Conservation (phyloP, 2,113 vertebrate genomes). For the Uropsilus gracilis region DNA sequence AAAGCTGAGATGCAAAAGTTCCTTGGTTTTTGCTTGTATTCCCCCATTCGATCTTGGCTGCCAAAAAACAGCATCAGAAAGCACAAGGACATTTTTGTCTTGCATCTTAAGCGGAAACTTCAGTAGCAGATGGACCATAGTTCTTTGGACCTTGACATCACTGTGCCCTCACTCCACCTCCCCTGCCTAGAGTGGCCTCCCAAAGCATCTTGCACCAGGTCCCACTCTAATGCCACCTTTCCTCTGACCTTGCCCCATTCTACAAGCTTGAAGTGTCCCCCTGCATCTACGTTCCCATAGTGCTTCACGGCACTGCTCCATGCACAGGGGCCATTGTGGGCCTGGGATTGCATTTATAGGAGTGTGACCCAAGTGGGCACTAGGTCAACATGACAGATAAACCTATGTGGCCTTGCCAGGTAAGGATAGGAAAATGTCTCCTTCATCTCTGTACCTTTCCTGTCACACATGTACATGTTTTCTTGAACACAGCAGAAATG, state of each 20-base stretch:
- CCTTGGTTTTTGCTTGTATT: too few species aligned
- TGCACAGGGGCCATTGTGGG: too few species aligned
- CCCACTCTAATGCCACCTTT: not conserved
- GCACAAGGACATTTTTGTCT: too few species aligned
- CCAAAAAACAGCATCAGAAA: too few species aligned
- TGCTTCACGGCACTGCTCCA: not conserved
- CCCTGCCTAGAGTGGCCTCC: not conserved
- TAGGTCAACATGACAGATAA: not conserved
- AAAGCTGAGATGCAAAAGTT: too few species aligned
- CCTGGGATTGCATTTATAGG: not conserved
- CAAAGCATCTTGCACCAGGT: not conserved
- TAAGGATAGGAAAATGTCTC: not conserved
- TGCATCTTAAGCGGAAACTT: too few species aligned
- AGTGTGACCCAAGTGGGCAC: not conserved
- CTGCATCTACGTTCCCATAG: not conserved
- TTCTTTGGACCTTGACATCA: not conserved
- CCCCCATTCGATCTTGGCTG: too few species aligned
- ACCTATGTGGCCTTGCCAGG: rapidly evolving
- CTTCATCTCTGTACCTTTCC: not conserved
- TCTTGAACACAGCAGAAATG: not conserved
- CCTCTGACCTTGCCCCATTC: not conserved
- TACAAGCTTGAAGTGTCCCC: not conserved
- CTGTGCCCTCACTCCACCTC: not conserved
- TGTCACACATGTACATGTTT: not conserved
- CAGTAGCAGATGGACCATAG: not conserved